A percentile compares a stretch with the other conserved stretches of the same genome.
These are phyloP conservation scores for Clarias macrocephalus DNA, from an alignment of 2,113 vertebrate species.

Conservation along the genomic window DNA sequence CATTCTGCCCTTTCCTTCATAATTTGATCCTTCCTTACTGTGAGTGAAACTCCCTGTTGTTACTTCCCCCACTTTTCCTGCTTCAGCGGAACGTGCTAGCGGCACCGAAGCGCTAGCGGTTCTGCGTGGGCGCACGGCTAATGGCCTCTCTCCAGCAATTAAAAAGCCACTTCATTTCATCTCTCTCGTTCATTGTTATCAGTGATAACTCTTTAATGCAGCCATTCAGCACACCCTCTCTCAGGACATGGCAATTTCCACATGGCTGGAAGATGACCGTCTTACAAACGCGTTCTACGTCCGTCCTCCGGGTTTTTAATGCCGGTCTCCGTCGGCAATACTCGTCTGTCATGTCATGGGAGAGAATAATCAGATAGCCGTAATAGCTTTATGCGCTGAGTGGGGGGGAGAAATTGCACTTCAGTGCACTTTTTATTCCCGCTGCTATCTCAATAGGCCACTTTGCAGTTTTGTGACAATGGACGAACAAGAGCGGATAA, in stretches of 20 bases:
- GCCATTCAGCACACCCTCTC: constrained; percentile 17
- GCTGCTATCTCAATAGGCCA: constrained; percentile 37
- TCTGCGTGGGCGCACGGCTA: constrained; percentile 40
- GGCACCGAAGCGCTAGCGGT: constrained; percentile 12
- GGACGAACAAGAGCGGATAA: constrained; percentile 32
- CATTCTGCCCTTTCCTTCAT: constrained; percentile 39
- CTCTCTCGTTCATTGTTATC: constrained; percentile 46
- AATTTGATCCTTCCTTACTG: constrained; percentile 42
- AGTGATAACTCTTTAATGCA: constrained; percentile 47
- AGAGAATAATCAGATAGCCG: constrained; percentile 36
- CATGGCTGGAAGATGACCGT: constrained; percentile 29
- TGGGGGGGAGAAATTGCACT: constrained; percentile 19
- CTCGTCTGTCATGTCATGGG: constrained; percentile 29
- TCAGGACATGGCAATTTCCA: constrained; percentile 27
- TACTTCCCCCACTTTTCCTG: constrained; percentile 26
- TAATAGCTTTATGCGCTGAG: constrained; percentile 30
- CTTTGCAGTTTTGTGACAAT: constrained; percentile 40
- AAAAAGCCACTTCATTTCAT: constrained; percentile 60
- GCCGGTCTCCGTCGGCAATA: constrained; percentile 7
- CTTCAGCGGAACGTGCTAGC: constrained; percentile 24
- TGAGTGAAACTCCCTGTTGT: constrained; percentile 44
- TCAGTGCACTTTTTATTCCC: constrained; percentile 29
- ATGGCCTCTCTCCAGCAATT: constrained; percentile 61
- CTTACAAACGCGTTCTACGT: neutral
- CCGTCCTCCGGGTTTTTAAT: constrained; percentile 8